A percentile compares a stretch with the other conserved stretches of the same genome.
Evolutionary conservation across 2,888 invertebrate genomes (phyloP).

Genomic region (Cephus runcator): DNA sequence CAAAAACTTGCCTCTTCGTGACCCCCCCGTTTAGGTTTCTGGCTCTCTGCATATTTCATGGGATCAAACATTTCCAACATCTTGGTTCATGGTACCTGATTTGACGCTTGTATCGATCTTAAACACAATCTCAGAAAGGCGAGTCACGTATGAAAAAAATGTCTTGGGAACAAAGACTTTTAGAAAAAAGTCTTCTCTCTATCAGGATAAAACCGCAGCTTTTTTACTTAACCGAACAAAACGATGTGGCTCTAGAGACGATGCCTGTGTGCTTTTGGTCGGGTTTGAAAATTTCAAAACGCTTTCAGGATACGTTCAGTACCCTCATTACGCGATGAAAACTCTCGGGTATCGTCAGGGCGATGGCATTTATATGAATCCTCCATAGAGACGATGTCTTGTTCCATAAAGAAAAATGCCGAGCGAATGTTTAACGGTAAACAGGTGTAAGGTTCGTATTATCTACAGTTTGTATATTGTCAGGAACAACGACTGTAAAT

Average conservation of each 20-base stretch:
- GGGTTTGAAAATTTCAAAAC: background rate
- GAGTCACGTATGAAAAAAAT: background rate
- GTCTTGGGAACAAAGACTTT: background rate
- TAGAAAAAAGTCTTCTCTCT: background rate
- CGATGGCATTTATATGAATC: background rate
- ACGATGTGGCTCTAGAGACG: background rate
- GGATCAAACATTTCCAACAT: slow-evolving; percentile 16
- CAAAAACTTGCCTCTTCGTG: background rate
- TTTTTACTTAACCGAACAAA: background rate
- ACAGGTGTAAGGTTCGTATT: background rate
- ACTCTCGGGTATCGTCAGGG: background rate
- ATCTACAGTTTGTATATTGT: background rate
- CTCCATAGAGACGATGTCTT: background rate
- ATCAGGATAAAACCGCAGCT: too few species aligned
- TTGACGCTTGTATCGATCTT: background rate
- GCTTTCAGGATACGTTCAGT: background rate
- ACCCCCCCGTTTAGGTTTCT: background rate
- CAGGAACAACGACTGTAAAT: background rate
- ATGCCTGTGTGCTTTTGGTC: background rate
- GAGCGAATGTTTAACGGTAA: background rate
- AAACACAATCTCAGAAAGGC: background rate
- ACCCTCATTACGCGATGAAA: background rate
- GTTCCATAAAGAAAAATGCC: background rate
- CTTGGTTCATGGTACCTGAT: background rate
- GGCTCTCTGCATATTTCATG: slow-evolving; percentile 18